A percentile compares a stretch with the other conserved stretches of the same genome.
Evolutionary conservation across 92 coral and sea anemone genomes (phyloP).

Genomic region (Porites divaricata): DNA sequence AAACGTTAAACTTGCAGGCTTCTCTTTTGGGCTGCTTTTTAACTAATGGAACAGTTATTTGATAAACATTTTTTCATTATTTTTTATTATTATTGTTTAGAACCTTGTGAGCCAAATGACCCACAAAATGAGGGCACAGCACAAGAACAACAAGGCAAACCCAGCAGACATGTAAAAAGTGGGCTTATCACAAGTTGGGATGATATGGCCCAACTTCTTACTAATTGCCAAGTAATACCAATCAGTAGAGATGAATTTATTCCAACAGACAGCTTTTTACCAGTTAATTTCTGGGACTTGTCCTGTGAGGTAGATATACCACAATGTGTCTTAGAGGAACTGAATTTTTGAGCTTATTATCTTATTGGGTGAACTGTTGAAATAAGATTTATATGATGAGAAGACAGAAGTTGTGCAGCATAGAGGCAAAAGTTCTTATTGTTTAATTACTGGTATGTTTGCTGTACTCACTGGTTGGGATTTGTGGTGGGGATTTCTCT

Average conservation of each 20-base stretch:
- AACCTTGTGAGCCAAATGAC: not conserved
- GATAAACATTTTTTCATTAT: too few relatives aligned
- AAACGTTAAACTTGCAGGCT: not conserved
- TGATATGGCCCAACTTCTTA: slow-evolving; percentile 59
- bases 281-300: slow-evolving; percentile 76
- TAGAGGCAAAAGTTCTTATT: too few relatives aligned
- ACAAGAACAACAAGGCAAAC: not conserved
- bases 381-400: too few relatives aligned
- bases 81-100: not conserved
- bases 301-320: slow-evolving; percentile 33
- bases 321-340: slow-evolving; percentile 21
- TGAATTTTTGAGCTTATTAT: slow-evolving; percentile 26
- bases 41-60: not conserved
- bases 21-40: not conserved
- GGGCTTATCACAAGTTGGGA: slow-evolving; percentile 50
- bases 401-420: too few relatives aligned
- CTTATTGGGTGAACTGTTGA: too few relatives aligned
- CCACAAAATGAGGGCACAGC: not conserved
- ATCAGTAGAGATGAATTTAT: slow-evolving; percentile 72
- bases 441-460: too few relatives aligned
- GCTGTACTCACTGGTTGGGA: too few relatives aligned
- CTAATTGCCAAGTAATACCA: slow-evolving; percentile 64
- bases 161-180: not conserved
- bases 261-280: slow-evolving; percentile 65
- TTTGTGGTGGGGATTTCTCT: too few relatives aligned